Conservation (phyloP, 2,888 invertebrate species). For the Poecilus cupreus region DNA sequence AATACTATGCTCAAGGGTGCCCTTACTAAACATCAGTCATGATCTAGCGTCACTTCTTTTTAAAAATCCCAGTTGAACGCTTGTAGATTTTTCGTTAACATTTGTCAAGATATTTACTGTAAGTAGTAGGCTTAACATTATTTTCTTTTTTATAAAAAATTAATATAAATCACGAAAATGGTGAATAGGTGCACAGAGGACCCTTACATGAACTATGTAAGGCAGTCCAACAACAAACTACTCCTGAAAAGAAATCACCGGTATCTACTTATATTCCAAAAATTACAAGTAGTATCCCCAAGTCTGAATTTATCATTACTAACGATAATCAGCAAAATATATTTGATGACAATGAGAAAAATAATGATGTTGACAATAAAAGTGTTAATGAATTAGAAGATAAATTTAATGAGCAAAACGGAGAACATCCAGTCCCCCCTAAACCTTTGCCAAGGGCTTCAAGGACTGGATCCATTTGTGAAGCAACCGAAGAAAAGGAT, state of each 20-base stretch:
- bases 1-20: too few relatives aligned
- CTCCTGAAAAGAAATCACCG: conserved; percentile 72
- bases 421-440: conserved; percentile 77
- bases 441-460: conserved; percentile 88
- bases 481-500: conserved; percentile 74
- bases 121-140: neutral
- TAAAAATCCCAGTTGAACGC: too few relatives aligned
- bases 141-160: neutral
- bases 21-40: too few relatives aligned
- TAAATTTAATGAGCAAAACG: conserved; percentile 65
- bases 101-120: neutral
- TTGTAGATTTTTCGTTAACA: neutral
- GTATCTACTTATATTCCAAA: conserved; percentile 68
- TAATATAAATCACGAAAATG: conserved; percentile 23
- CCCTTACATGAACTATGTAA: conserved; percentile 74
- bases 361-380: conserved; percentile 55
- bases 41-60: too few relatives aligned
- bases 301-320: conserved; percentile 67
- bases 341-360: conserved; percentile 61
- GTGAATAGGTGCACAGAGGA: conserved; percentile 76
- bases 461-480: conserved; percentile 82
- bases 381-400: conserved; percentile 53
- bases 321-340: conserved; percentile 71
- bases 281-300: conserved; percentile 68
- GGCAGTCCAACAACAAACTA: conserved; percentile 71